Evolutionary conservation across 2,888 invertebrate genomes (phyloP).

Genomic region (Erebia epiphron): DNA sequence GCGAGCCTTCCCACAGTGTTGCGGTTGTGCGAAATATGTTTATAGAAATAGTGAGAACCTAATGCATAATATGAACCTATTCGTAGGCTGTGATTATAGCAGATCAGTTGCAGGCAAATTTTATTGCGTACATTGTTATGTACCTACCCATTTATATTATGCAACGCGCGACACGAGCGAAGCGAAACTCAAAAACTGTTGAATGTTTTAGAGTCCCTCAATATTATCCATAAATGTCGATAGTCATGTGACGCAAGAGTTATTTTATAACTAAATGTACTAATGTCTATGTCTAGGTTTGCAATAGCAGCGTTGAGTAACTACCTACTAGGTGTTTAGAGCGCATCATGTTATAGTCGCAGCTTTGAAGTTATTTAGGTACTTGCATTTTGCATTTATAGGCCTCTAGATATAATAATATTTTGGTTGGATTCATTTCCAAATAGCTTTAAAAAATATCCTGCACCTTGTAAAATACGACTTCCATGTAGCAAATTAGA

Average conservation of each 20-base stretch:
- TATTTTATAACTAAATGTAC: slow-evolving; percentile 73
- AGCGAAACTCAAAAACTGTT: slow-evolving; percentile 34
- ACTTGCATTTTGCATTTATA: not conserved
- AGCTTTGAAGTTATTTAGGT: not conserved
- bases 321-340: slow-evolving; percentile 52
- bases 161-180: slow-evolving; percentile 19
- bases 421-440: not conserved
- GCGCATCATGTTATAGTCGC: slow-evolving; percentile 46
- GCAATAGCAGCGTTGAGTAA: slow-evolving; percentile 61
- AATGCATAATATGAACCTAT: slow-evolving; percentile 26
- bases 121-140: slow-evolving; percentile 12
- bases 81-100: slow-evolving; percentile 23
- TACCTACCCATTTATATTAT: slow-evolving; percentile 27
- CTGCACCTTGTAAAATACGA: not conserved
- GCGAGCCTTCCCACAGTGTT: slow-evolving; percentile 42
- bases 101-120: slow-evolving; percentile 9
- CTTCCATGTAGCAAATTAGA: slow-evolving; percentile 14
- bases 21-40: slow-evolving; percentile 33
- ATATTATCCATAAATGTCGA: slow-evolving; percentile 72
- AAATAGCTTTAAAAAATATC: not conserved
- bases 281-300: slow-evolving; percentile 64
- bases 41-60: slow-evolving; percentile 39
- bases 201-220: slow-evolving; percentile 29
- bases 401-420: not conserved
- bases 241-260: slow-evolving; percentile 65